Evolutionary conservation across 2,113 vertebrate genomes (phyloP).

Genomic region (Erythrolamprus reginae): DNA sequence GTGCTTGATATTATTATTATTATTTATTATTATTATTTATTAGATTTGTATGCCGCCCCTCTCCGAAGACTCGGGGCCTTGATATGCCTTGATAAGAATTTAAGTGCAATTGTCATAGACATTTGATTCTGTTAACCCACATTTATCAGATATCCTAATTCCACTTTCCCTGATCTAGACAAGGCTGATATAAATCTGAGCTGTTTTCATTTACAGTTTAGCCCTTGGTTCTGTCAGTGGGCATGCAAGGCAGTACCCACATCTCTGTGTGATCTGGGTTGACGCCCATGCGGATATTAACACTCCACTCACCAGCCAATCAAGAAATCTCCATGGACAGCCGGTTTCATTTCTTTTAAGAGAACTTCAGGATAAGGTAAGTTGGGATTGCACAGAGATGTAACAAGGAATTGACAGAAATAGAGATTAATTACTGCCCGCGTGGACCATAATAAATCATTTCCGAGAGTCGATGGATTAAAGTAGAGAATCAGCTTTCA

Average conservation of each 20-base stretch:
- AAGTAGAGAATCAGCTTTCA: too few relatives aligned
- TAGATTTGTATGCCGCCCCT: too few relatives aligned
- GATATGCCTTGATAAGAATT: neutral
- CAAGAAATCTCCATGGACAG: constrained; percentile 92
- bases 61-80: too few relatives aligned
- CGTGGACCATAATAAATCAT: too few relatives aligned
- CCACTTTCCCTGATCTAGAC: neutral
- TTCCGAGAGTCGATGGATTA: too few relatives aligned
- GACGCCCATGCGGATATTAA: constrained; percentile 95
- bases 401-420: too few relatives aligned
- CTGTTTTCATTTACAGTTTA: constrained; percentile 70
- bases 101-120: neutral
- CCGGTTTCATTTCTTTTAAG: constrained; percentile 90
- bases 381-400: neutral
- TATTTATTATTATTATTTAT: too few relatives aligned
- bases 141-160: neutral
- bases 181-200: neutral
- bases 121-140: neutral
- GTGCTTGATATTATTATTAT: too few relatives aligned
- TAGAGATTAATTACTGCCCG: too few relatives aligned
- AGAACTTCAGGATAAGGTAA: constrained; percentile 93
- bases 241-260: constrained; percentile 83
- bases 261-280: constrained; percentile 93
- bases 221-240: constrained; percentile 89
- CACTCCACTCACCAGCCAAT: constrained; percentile 86